Evolutionary conservation across 2,113 vertebrate genomes (phyloP), one percentile per base, ranked within the genome.

Genomic region (Colaptes auratus): DNA sequence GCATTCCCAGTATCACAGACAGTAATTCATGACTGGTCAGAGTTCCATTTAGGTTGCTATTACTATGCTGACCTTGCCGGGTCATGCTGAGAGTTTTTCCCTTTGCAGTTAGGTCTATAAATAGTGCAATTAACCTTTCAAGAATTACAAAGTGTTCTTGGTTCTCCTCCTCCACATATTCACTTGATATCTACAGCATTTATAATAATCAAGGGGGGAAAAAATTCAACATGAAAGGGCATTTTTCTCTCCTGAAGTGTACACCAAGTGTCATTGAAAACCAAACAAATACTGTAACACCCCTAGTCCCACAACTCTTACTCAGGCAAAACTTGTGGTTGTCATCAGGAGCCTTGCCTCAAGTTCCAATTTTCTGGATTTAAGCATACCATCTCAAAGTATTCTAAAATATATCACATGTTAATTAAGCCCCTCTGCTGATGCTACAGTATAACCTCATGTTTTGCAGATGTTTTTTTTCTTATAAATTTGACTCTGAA

Each of bases 1-100:
- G 97, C 97, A 93, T 97, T 94, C 96, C 90, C 95, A 56, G 95
- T 97, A 97, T 97, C 97, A 97, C 96, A 98, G 97, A 98, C 97
- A 97, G 97, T 98, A 98, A 98, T 98, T 98, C 98, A 98, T 97
- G 97, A 94, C 97, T 98, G 98, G 97, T 98, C 97, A 98, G 97
- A 97, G 95, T 94, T 98, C 97, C 97, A 95, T 74, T 96, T 97
- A 98, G 96, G 97, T 96, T 98, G 97, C 97, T 97, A 97, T 98
- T 97, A 98, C 96, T 89, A 87, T 0, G 0, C 85, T 97, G 97
- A 98, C 97, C 98, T 97, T 95, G 59, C 82, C 17, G 82, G 98
- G 97, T 98, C 97, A 98, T 3, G 12, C 82, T 21, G 92, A 96
- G 95, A 95, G 92, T 44, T 97, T 97, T 92, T 94, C 95, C 91